Base-by-base conservation (phyloP, 2,888 invertebrate species). In the Salticus scenicus region DNA sequence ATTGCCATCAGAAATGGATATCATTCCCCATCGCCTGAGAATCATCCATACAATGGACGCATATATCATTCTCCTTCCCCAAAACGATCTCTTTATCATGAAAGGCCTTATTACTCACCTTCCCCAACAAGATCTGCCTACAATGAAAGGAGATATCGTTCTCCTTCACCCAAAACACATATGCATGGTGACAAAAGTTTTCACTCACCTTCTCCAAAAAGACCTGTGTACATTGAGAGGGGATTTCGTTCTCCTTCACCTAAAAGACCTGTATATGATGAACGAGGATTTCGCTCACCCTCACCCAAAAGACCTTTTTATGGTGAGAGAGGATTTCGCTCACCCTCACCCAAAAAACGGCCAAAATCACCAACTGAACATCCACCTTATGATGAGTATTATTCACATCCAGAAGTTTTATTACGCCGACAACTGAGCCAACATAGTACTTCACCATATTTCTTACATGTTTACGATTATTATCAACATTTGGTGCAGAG, bases 401-500 rank as follows among this genome's bases (percentile, higher is more conserved):
- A 37, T n/a, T 67, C 83, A 1, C 83, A 84, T 24, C 71, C 83
- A 0, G 83, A 84, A n/a, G 74, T 79, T 30, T 70, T 85, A 0
- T 27, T 85, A 20, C 31, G 78, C 14, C 37, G 79, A 30, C 85
- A 85, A 37, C 64, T 85, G 1, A 74, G 79, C 14, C 84, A 78
- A 31, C 76, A 76, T 1, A 74, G 42, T 27, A 67, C 74, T 7
- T 30, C 79, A 12, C 78, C 78, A 0, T 87, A 79, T 20, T 67
- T 79, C 8, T 27, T 83, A 27, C 83, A 83, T 27, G 87, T 87
- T 10, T 87, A 87, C 28, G 87, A 80, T 28, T 87, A 87, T 69
- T 87, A 87, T 30, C 83, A 81, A 27, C 87, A 87, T n/a, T 57
- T 87, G 31, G 80, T 87, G 57, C 83, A 87, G 33, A 78, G 75